phyloP scores from a whole-genome alignment of 2,888 invertebrate genomes.

The Ernsta delagoae region DNA sequence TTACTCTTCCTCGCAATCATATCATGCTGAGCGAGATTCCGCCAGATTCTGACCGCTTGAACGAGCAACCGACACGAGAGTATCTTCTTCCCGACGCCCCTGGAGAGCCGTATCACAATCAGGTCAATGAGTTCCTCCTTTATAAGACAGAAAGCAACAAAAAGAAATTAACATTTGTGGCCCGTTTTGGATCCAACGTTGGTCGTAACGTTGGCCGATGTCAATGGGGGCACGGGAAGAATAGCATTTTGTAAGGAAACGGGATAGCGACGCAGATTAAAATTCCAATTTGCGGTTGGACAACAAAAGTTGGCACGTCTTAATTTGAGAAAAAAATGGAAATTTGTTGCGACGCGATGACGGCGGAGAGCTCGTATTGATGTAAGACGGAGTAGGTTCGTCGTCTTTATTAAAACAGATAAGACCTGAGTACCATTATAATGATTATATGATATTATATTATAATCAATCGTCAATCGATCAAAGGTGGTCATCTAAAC shows the following conservation, averaged over 20 bases:
- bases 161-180: constrained; percentile 1
- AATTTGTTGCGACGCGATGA: not conserved
- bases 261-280: not conserved
- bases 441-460: too few species aligned
- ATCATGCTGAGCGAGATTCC: not conserved
- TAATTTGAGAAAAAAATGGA: not conserved
- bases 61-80: not conserved
- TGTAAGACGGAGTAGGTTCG: not conserved
- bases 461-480: too few species aligned
- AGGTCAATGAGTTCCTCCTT: constrained; percentile 8
- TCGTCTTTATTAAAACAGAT: not conserved
- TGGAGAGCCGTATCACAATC: constrained; percentile 7
- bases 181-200: not conserved
- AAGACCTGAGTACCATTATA: too few species aligned
- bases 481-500: too few species aligned
- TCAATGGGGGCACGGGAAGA: not conserved
- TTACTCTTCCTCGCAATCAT: not conserved
- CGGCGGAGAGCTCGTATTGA: not conserved
- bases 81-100: not conserved
- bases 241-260: not conserved
- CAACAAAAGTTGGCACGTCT: not conserved
- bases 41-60: not conserved
- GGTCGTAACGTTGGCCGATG: not conserved
- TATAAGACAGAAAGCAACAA: not conserved
- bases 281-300: not conserved